Evolutionary conservation across 2,113 vertebrate species (phyloP), one percentile per base, ranked within the genome.

Genomic region (Leiothrix lutea): DNA sequence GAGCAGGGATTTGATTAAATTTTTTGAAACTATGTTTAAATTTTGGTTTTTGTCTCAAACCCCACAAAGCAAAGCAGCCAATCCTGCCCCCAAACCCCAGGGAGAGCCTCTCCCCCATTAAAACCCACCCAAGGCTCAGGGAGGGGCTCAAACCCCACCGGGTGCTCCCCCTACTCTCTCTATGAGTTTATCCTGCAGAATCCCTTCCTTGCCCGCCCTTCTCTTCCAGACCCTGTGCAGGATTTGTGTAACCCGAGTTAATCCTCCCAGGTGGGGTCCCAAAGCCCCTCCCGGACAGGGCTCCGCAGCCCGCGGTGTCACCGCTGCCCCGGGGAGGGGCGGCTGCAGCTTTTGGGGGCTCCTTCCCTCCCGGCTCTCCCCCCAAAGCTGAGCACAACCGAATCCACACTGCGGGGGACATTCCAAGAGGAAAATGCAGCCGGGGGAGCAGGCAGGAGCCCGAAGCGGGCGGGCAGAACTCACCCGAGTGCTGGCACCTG

Each of bases 401-500:
- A 65, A 19, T 4, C 20, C 14, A 0, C 36, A 1, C 1, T 9
- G 15, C 6, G 14, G 24, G 19, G 51, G 28, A 44, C 18, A 53
- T 9, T 28, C 45, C 60, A 2, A 8, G 36, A 14, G 36, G 22
- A 22, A 60, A 47, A 15, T 8, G 17, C 35, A 5, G 19, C 15
- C 28, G 0, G 35, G 11, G 20, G 3, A 11, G 29, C 53, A 18
- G 5, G 23, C 7, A 64, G 83, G 5, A 19, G n/a, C 85, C 8
- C 48, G 25, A 3, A 7, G 48, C 48, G 5, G 14, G 35, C 17
- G 51, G 5, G 28, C 7, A 60, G 83, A 3, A 25, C 86, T 96
- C 44, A 98, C 98, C 97, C 0, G 78, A 75, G 36, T 12, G 94
- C 42, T 82, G 94, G 80, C 98, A 98, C 67, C 50, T 95, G 65